Evolutionary conservation across 2,797 vertebrate species (phyloP), one percentile per base, ranked within the genome.

Genomic region (Neostethus bicornis): DNA sequence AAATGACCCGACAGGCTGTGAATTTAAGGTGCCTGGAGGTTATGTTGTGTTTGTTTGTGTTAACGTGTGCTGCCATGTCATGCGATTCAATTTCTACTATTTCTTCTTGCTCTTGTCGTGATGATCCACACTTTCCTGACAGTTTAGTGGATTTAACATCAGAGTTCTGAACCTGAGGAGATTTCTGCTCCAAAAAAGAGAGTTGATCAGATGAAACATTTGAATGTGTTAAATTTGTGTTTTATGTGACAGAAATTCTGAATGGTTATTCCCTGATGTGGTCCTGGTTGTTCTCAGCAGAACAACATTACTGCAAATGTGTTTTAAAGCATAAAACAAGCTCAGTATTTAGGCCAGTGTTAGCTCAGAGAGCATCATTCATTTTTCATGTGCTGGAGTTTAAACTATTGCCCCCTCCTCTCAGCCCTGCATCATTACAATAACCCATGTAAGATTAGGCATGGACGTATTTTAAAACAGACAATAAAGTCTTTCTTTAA

Each of bases 1-100:
- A 76, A 84, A 59, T 42, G 50, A 65, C 53, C 68, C 71, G 80
- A 87, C 84, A 82, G 74, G 47, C 71, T 38, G 68, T 75, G 68
- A 53, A 62, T 78, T 72, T 60, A 54, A 68, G 74, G 29, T 21
- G 75, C 83, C 79, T 1, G n/a, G 65, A 83, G 85, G 66, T 66
- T 73, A 45, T 58, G 57, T 52, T 65, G 21, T 58, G 38, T 73
- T 73, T 45, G 39, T 25, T 61, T 51, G 25, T 57, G 69, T 61
- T 66, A 32, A 34, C 50, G 61, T 56, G 66, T 16, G 29, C 34
- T 17, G 47, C 13, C 9, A 43, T 46, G 43, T 69, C 62, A 51
- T 44, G 38, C 0, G 0, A 29, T 64, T 35, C 54, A 63, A 58
- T 43, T 5, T 51, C 34, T 48, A 13, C 4, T 65, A 34, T 61